These are phyloP conservation scores for Pandemis corylana DNA, from an alignment of 2,888 invertebrate genomes.

Conservation along the genomic window DNA sequence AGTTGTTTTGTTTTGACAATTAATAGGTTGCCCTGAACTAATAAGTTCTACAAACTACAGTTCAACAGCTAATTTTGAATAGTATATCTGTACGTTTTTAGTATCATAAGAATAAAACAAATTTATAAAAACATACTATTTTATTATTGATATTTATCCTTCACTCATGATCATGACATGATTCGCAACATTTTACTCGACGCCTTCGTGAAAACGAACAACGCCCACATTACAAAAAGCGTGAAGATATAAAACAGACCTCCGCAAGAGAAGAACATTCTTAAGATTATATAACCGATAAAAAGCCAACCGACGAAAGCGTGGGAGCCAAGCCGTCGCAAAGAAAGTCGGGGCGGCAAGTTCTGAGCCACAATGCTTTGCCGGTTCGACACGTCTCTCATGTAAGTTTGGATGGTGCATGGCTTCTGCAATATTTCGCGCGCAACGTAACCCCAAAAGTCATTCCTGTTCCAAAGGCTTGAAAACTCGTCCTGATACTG, in stretches of 20 bases:
- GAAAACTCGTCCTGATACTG: slow-evolving; percentile 89
- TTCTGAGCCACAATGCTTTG: slow-evolving; percentile 83
- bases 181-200: slow-evolving; percentile 66
- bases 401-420: slow-evolving; percentile 85
- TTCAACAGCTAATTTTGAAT: too few relatives aligned
- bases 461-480: slow-evolving; percentile 86
- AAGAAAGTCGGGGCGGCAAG: slow-evolving; percentile 88
- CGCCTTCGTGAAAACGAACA: slow-evolving; percentile 81
- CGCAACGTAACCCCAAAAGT: slow-evolving; percentile 86
- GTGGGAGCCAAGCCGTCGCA: slow-evolving; percentile 88
- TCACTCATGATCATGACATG: slow-evolving; percentile 61
- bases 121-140: slow-evolving; percentile 46
- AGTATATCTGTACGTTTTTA: not conserved
- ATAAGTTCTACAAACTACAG: too few relatives aligned
- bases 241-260: slow-evolving; percentile 78
- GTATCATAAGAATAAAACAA: slow-evolving; percentile 27
- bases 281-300: slow-evolving; percentile 80
- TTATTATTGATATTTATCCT: slow-evolving; percentile 43
- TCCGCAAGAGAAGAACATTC: slow-evolving; percentile 79
- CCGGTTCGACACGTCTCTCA: slow-evolving; percentile 85
- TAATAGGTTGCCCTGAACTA: not conserved
- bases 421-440: slow-evolving; percentile 88
- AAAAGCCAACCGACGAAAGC: slow-evolving; percentile 83
- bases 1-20: not conserved
- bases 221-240: slow-evolving; percentile 74